phyloP scores from a whole-genome alignment of 2,113 vertebrate genomes.

The Phaethornis superciliosus region DNA sequence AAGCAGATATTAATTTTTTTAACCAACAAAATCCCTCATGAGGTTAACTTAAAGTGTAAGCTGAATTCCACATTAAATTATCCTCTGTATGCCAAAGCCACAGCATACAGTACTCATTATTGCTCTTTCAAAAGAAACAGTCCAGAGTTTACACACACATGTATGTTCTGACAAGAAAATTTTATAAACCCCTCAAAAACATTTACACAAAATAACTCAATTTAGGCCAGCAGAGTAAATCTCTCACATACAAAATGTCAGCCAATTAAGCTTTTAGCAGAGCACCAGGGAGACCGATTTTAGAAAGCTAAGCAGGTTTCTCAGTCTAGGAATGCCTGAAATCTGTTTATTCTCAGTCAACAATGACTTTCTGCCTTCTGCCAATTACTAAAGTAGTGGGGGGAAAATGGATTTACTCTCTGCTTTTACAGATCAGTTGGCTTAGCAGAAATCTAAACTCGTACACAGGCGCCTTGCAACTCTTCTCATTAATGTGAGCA shows the following conservation, averaged over 20 bases:
- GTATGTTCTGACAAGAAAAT: constrained; percentile 50
- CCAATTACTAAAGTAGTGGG: constrained; percentile 36
- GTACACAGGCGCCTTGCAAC: background rate
- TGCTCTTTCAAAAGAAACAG: constrained; percentile 57
- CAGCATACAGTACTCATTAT: constrained; percentile 40
- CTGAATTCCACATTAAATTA: constrained; percentile 53
- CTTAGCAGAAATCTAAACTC: constrained; percentile 38
- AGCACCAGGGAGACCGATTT: constrained; percentile 56
- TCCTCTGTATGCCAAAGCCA: constrained; percentile 62
- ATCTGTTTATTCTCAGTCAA: constrained; percentile 69
- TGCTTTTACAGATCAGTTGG: constrained; percentile 37
- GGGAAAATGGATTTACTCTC: constrained; percentile 42
- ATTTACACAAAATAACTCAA: constrained; percentile 58
- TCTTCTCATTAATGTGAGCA: background rate
- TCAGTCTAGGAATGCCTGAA: constrained; percentile 60
- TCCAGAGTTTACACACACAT: constrained; percentile 53
- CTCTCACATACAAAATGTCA: constrained; percentile 62
- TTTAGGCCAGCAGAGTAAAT: constrained; percentile 59
- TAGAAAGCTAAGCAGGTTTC: constrained; percentile 64
- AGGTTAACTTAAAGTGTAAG: constrained; percentile 55
- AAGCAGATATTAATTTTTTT: background rate
- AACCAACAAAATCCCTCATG: constrained; percentile 20
- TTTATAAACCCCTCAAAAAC: constrained; percentile 63
- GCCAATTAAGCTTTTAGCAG: constrained; percentile 63
- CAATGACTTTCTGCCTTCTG: constrained; percentile 63